Conservation (phyloP, 2,888 invertebrate genomes). For the Pandemis corylana region DNA sequence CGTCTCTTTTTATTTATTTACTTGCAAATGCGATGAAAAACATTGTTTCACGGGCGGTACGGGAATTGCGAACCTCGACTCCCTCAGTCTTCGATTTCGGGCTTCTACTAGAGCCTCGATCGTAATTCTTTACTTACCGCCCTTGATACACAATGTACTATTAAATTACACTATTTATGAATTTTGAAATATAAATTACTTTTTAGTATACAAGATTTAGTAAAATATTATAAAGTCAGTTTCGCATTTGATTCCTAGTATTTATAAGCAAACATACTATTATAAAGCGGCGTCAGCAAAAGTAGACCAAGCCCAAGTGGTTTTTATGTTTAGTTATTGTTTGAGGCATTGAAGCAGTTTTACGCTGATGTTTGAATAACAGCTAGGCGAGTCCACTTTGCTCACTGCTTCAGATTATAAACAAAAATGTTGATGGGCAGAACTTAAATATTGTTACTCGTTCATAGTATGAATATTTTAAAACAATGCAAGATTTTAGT, state of each 20-base stretch:
- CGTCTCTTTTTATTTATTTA: no score
- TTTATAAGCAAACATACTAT: not conserved
- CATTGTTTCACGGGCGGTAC: no score
- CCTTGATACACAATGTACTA: no score
- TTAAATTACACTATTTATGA: slow-evolving; percentile 7
- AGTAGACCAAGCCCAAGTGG: not conserved
- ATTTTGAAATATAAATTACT: slow-evolving; percentile 9
- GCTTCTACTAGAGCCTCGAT: no score
- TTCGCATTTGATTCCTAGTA: not conserved
- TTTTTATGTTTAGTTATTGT: not conserved
- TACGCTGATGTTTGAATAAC: no score
- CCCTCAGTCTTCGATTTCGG: no score
- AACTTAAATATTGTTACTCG: not conserved
- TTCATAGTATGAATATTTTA: not conserved
- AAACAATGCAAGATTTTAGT: not conserved
- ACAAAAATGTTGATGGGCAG: not conserved
- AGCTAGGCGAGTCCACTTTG: not conserved
- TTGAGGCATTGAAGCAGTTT: no score
- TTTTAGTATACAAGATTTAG: not conserved
- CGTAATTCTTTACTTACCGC: no score
- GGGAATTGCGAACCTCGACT: no score
- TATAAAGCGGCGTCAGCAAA: not conserved
- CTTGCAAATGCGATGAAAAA: no score
- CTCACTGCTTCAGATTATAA: not conserved
- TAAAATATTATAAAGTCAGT: not conserved